Evolutionary conservation across 2,113 vertebrate species (phyloP).

Genomic region (Rattus rattus): DNA sequence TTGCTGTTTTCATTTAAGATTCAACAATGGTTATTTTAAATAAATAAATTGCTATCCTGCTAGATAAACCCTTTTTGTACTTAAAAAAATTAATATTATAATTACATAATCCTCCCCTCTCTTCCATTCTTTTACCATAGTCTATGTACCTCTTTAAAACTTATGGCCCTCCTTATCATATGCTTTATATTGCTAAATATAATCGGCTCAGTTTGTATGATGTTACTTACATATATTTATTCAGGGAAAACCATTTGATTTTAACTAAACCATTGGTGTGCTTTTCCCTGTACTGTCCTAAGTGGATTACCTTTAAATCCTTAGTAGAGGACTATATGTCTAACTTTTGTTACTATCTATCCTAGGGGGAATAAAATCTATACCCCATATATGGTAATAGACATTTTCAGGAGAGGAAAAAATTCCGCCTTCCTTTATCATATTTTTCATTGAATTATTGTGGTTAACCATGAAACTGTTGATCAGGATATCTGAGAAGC

Average conservation of each 20-base stretch:
- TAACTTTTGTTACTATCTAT: not conserved
- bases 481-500: not conserved
- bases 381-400: not conserved
- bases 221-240: not conserved
- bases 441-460: conserved; percentile 30
- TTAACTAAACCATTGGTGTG: not conserved
- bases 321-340: not conserved
- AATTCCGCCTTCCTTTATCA: not conserved
- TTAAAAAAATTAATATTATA: not conserved
- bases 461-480: not conserved
- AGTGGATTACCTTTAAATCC: not conserved
- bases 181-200: not conserved
- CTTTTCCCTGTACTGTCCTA: not conserved
- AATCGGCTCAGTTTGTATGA: not conserved
- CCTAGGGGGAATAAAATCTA: not conserved
- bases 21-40: conserved; percentile 16
- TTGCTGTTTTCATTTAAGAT: too few species aligned
- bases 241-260: not conserved
- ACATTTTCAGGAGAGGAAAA: conserved; percentile 2
- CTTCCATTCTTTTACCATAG: not conserved
- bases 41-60: not conserved
- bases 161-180: not conserved
- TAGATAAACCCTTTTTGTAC: not conserved
- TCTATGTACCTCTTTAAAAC: not conserved
- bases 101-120: not conserved